These are phyloP conservation scores for Puffinus mauretanicus DNA, from an alignment of 2,113 vertebrate genomes.

Conservation along the genomic window DNA sequence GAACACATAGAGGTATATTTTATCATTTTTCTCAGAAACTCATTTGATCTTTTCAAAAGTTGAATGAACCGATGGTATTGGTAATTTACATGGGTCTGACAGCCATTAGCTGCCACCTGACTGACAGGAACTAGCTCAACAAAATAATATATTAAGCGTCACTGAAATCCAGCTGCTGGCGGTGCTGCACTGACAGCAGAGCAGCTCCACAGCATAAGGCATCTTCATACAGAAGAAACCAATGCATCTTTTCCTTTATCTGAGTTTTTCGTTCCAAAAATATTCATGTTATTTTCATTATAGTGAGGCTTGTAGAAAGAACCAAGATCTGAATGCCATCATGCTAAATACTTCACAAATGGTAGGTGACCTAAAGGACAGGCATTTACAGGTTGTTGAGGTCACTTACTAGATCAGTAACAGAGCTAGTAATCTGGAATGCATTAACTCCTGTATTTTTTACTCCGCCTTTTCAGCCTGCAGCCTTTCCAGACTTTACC, in stretches of 20 bases:
- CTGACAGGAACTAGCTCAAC: background rate
- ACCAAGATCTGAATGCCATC: background rate
- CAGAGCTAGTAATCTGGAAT: background rate
- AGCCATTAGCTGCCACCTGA: background rate
- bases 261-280: background rate
- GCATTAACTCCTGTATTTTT: background rate
- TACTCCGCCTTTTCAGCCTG: background rate
- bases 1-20: conserved; percentile 44
- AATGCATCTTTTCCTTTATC: background rate
- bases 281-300: background rate
- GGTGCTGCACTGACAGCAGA: background rate
- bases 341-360: background rate
- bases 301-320: background rate
- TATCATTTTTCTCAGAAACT: background rate
- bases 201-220: background rate
- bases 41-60: background rate
- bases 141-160: background rate
- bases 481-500: background rate
- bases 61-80: background rate
- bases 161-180: background rate
- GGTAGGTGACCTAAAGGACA: background rate
- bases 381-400: background rate
- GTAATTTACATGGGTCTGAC: background rate
- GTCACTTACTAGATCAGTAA: background rate
- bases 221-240: background rate